phyloP scores from a whole-genome alignment of 2,113 vertebrate genomes.

The Okapia johnstoni region DNA sequence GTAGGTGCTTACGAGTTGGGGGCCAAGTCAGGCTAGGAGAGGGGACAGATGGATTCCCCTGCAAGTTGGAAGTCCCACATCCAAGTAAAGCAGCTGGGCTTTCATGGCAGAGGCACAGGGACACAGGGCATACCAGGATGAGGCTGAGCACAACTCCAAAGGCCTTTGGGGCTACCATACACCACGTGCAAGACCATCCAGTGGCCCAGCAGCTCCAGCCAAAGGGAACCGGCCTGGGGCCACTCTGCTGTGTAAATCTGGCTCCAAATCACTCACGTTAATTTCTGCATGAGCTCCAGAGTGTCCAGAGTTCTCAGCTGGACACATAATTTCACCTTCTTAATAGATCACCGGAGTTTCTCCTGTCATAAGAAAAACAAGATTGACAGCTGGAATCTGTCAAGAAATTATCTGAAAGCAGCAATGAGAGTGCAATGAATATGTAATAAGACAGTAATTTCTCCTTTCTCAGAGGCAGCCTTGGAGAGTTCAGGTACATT shows the following conservation, averaged over 20 bases:
- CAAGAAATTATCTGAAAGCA: slow-evolving; percentile 66
- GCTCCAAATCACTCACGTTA: background rate
- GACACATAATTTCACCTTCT: background rate
- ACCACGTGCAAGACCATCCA: background rate
- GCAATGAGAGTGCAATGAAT: slow-evolving; percentile 34
- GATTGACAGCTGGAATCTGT: slow-evolving; percentile 28
- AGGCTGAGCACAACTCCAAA: background rate
- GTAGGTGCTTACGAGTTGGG: background rate
- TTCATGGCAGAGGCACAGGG: background rate
- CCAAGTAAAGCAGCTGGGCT: background rate
- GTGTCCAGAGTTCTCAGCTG: background rate
- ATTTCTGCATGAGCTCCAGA: slow-evolving; percentile 33
- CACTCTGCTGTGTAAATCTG: background rate
- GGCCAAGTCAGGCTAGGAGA: too few relatives aligned
- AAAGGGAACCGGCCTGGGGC: background rate
- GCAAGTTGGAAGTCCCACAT: background rate
- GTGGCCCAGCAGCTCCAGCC: background rate
- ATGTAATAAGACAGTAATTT: background rate
- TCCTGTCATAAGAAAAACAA: slow-evolving; percentile 12
- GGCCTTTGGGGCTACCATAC: background rate
- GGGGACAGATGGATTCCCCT: background rate
- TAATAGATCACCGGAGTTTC: background rate
- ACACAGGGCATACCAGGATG: background rate
- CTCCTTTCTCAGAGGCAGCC: slow-evolving; percentile 28
- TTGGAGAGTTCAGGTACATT: background rate